Percentiles rank a stretch among this genome's conserved stretches.
phyloP scores from a whole-genome alignment of 2,888 invertebrate species.

The Pycnomerus fuliginosus region DNA sequence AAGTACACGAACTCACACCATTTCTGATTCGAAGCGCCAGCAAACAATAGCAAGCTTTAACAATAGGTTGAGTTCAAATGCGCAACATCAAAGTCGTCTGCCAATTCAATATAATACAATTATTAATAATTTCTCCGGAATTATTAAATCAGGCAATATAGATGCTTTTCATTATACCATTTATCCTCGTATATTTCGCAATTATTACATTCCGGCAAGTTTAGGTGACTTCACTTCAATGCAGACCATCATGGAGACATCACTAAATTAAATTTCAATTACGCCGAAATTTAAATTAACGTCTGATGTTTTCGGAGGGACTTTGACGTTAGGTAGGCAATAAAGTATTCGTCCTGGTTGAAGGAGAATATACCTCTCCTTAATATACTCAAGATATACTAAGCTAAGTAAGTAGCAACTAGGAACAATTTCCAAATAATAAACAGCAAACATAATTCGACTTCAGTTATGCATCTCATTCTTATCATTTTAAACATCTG shows the following conservation, averaged over 20 bases:
- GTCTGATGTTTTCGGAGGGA: too few relatives aligned
- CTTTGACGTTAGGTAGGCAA: too few relatives aligned
- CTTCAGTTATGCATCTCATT: too few relatives aligned
- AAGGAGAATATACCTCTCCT: too few relatives aligned
- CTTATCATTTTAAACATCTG: too few relatives aligned
- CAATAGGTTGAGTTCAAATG: conserved; percentile 47
- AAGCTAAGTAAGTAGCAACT: too few relatives aligned
- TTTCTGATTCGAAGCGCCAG: conserved; percentile 24
- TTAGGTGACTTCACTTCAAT: conserved; percentile 37
- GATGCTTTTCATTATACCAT: conserved; percentile 43
- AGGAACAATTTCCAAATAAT: too few relatives aligned
- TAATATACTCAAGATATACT: too few relatives aligned
- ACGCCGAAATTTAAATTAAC: conserved; percentile 22
- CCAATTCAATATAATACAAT: conserved; percentile 51
- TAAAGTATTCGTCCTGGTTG: too few relatives aligned
- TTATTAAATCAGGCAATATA: conserved; percentile 50
- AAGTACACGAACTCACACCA: conserved; percentile 22
- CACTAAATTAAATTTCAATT: conserved; percentile 25
- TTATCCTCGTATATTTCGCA: conserved; percentile 41
- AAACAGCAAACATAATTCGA: too few relatives aligned
- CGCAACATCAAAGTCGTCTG: conserved; percentile 50
- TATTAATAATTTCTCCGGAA: conserved; percentile 52
- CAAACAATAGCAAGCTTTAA: conserved; percentile 47
- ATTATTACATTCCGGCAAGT: conserved; percentile 46
- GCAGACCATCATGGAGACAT: conserved; percentile 10